Evolutionary conservation across 2,113 vertebrate genomes (phyloP).

Genomic region (Ploceus nigricollis): DNA sequence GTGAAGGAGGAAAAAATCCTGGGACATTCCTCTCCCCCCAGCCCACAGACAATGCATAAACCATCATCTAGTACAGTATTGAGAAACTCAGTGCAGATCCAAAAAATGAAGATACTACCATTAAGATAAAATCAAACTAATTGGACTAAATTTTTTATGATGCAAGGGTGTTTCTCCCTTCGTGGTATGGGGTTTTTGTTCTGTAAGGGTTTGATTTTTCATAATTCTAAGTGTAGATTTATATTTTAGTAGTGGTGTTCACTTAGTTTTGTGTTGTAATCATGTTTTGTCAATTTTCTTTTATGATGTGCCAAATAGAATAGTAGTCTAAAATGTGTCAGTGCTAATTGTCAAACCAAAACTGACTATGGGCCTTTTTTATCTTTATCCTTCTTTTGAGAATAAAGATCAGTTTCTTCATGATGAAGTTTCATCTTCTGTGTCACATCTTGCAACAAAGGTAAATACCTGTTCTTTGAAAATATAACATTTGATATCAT

Average conservation of each 20-base stretch:
- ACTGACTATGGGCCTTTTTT: constrained; percentile 30
- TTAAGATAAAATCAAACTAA: not conserved
- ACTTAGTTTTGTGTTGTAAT: not conserved
- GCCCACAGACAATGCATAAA: not conserved
- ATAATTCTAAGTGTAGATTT: not conserved
- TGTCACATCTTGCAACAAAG: constrained; percentile 72
- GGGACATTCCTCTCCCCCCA: not conserved
- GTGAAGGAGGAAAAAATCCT: not conserved
- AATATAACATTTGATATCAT: not conserved
- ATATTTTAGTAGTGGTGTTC: not conserved
- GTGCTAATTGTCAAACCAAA: constrained; percentile 3
- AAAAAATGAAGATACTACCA: not conserved
- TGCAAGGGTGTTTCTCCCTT: not conserved
- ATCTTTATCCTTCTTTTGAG: constrained; percentile 48
- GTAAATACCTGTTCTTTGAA: constrained; percentile 48
- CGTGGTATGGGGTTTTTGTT: not conserved
- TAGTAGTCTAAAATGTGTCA: not conserved
- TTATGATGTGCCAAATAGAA: not conserved
- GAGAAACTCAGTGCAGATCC: not conserved
- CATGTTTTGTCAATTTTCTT: not conserved
- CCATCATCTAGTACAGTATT: not conserved
- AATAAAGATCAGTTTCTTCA: constrained; percentile 68
- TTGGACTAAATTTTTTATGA: not conserved
- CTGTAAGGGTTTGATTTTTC: not conserved
- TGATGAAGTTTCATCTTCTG: constrained; percentile 63